Percentiles rank a stretch among this genome's conserved stretches.
Conservation (phyloP, 2,888 invertebrate genomes). For the Cantharis rustica region DNA sequence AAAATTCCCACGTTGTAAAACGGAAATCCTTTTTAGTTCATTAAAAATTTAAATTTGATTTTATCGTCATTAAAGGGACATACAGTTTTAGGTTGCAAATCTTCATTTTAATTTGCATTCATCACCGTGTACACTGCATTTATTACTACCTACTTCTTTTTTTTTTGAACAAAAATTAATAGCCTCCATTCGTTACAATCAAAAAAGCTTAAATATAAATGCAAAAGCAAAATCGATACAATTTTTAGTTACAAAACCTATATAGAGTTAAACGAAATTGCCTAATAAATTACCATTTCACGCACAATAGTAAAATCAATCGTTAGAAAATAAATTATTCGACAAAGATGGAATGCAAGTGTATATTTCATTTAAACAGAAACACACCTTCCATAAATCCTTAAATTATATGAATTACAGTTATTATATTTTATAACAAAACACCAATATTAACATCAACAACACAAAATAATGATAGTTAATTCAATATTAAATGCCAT, state of each 20-base stretch:
- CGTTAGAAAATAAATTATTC: slow-evolving; percentile 44
- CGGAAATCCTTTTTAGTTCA: slow-evolving; percentile 3
- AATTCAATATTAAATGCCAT: not conserved
- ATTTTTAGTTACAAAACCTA: slow-evolving; percentile 37
- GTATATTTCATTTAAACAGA: not conserved
- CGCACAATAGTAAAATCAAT: slow-evolving; percentile 41
- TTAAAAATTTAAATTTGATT: slow-evolving; percentile 5
- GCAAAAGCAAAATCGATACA: slow-evolving; percentile 35
- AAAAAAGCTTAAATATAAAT: slow-evolving; percentile 12
- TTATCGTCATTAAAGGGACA: not conserved
- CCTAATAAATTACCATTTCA: slow-evolving; percentile 45
- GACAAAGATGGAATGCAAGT: not conserved
- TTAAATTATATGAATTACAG: not conserved
- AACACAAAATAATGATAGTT: not conserved
- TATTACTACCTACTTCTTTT: not conserved
- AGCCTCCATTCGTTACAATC: slow-evolving; percentile 19
- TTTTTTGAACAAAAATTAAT: slow-evolving; percentile 9
- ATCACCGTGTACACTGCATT: not conserved
- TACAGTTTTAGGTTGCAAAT: not conserved
- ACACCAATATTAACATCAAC: not conserved
- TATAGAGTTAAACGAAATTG: slow-evolving; percentile 35
- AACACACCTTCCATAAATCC: not conserved
- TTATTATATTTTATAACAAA: not conserved
- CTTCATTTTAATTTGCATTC: slow-evolving; percentile 2
- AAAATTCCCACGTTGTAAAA: slow-evolving; percentile 4